Percentiles rank a stretch among this genome's conserved stretches.
phyloP scores from a whole-genome alignment of 2,113 vertebrate genomes.

The Mus spicilegus region DNA sequence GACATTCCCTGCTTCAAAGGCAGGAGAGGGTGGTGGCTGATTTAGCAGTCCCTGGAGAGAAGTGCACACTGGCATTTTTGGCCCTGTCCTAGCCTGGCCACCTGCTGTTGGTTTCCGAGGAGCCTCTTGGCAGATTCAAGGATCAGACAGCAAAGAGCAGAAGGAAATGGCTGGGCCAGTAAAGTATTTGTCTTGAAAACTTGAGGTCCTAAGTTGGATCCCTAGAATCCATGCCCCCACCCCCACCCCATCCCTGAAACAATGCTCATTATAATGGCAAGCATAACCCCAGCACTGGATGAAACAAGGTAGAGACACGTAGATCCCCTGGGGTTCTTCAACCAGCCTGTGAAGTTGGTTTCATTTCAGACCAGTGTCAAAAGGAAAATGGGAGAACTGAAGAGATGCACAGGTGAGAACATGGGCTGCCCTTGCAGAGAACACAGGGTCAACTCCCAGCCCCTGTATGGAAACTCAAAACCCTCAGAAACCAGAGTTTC shows the following conservation, averaged over 20 bases:
- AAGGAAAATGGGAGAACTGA: not conserved
- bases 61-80: accelerated
- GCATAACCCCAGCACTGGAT: not conserved
- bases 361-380: not conserved
- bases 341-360: no score
- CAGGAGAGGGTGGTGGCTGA: not conserved
- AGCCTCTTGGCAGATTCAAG: not conserved
- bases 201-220: not conserved
- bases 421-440: not conserved
- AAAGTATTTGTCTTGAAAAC: not conserved
- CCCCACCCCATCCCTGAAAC: no score
- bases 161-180: no score
- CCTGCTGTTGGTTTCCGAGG: not conserved
- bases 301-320: not conserved
- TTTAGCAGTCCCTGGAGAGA: accelerated
- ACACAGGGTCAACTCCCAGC: not conserved
- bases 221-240: not conserved
- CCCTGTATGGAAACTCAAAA: not conserved
- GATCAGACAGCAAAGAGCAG: not conserved
- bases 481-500: not conserved
- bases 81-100: not conserved
- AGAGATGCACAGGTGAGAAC: not conserved
- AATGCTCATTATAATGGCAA: not conserved
- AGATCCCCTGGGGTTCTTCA: not conserved
- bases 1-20: not conserved